Evolutionary conservation across 2,113 vertebrate genomes (phyloP), one percentile per base, ranked within the genome.

Genomic region (Meles meles): DNA sequence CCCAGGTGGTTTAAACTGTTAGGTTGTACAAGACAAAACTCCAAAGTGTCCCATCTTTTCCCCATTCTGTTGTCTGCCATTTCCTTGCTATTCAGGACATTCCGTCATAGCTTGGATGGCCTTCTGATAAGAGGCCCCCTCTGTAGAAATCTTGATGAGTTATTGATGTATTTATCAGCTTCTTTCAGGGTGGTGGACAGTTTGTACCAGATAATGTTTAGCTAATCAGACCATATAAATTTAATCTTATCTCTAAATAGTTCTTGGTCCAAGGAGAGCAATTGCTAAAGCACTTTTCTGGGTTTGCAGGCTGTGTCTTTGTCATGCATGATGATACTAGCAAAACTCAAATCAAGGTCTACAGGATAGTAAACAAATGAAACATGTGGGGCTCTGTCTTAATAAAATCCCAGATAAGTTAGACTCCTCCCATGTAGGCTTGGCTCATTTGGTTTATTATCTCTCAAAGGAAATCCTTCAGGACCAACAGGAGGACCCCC

Each of bases 241-340:
- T 59, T 97, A 96, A 96, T 97, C 97, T 97, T 98, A 98, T 97
- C 97, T 92, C 37, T 91, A 65, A 90, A 84, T 49, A 86, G 88
- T 63, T 79, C 31, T 79, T 93, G 88, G 57, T 55, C 61, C 93
- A 95, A 97, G 93, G 77, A 96, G 18, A 97, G 86, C 61, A 84
- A 80, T 63, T 90, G 72, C 91, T 97, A 59, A 94, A 95, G 86
- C 29, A 20, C 82, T 96, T 93, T 83, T 72, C 96, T 93, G 13
- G 44, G 29, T 65, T 94, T 86, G 20, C 23, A 85, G 79, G 29
- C 81, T 92, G 3, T 37, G n/a, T 85, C 49, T 94, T 57, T 96
- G 55, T 94, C 52, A 57, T 61, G 29, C 1, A 14, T 4, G 37
- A 72, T 77, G 71, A 88, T 72, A 49, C 59, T 74, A 93, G 74